Percentiles rank a stretch among this genome's conserved stretches.
phyloP scores from a whole-genome alignment of 1,140 invertebrate species.

The Ceratoteleas bidentatus region DNA sequence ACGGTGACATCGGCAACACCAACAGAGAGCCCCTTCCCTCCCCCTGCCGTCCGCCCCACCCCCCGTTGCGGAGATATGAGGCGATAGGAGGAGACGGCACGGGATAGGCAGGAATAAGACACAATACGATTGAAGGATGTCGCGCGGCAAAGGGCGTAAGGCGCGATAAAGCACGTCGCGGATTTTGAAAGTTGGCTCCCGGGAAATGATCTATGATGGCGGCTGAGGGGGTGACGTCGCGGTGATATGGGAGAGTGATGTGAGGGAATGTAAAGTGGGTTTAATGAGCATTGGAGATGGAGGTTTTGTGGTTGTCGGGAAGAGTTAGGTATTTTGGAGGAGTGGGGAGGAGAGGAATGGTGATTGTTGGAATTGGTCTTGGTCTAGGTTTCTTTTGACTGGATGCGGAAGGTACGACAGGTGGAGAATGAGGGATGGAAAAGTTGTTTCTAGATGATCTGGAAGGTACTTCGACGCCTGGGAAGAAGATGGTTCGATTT shows the following conservation, averaged over 20 bases:
- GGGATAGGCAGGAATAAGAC: constrained; percentile 48
- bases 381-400: too few species aligned
- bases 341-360: too few species aligned
- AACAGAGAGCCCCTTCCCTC: constrained; percentile 46
- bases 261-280: too few species aligned
- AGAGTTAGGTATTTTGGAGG: too few species aligned
- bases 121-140: constrained; percentile 43
- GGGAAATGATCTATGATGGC: constrained; percentile 4
- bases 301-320: too few species aligned
- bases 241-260: not conserved
- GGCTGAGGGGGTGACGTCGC: not conserved
- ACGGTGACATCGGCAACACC: constrained; percentile 70
- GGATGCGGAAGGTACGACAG: too few species aligned
- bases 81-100: constrained; percentile 40
- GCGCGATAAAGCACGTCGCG: constrained; percentile 43
- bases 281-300: too few species aligned
- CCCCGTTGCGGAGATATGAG: constrained; percentile 21
- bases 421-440: too few species aligned
- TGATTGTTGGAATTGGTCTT: too few species aligned
- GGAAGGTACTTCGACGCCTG: too few species aligned
- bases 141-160: not conserved
- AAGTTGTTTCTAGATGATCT: too few species aligned
- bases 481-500: too few species aligned
- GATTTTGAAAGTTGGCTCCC: constrained; percentile 5
- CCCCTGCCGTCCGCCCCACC: constrained; percentile 2